phyloP scores from a whole-genome alignment of 2,797 vertebrate genomes.

The Tinamus major region DNA sequence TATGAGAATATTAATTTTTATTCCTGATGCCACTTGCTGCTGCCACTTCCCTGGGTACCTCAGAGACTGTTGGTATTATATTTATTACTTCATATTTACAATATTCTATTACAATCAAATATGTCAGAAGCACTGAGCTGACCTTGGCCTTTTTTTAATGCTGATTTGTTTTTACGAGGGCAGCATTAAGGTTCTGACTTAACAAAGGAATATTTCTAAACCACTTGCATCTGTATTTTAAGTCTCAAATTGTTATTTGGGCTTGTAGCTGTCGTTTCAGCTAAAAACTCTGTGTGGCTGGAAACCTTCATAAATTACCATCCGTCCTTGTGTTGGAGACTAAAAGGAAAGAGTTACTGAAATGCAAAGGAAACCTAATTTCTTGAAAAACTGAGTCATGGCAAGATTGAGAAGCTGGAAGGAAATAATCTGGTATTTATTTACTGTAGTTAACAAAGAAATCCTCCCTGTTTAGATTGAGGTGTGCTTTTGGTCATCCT shows the following conservation, averaged over 20 bases:
- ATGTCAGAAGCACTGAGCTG: not conserved
- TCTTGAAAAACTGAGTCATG: not conserved
- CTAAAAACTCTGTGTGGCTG: not conserved
- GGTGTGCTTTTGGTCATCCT: not conserved
- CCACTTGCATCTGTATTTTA: not conserved
- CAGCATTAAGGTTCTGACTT: not conserved
- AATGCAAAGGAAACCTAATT: not conserved
- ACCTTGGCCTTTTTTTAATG: not conserved
- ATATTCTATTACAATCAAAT: not conserved
- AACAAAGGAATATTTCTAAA: not conserved
- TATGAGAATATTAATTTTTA: not conserved
- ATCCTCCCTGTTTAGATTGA: not conserved
- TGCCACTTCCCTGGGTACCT: not conserved
- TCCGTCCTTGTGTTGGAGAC: not conserved
- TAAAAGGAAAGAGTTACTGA: slow-evolving; percentile 20
- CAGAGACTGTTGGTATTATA: not conserved
- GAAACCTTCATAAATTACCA: not conserved
- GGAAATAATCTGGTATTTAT: slow-evolving; percentile 34
- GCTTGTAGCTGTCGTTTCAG: not conserved
- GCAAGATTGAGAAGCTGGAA: not conserved
- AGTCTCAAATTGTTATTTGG: not conserved
- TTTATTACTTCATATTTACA: not conserved
- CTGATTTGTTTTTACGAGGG: not conserved
- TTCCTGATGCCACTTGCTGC: not conserved
- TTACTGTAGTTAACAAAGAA: not conserved